Evolutionary conservation across 2,113 vertebrate species (phyloP).

Genomic region (Neofelis nebulosa): DNA sequence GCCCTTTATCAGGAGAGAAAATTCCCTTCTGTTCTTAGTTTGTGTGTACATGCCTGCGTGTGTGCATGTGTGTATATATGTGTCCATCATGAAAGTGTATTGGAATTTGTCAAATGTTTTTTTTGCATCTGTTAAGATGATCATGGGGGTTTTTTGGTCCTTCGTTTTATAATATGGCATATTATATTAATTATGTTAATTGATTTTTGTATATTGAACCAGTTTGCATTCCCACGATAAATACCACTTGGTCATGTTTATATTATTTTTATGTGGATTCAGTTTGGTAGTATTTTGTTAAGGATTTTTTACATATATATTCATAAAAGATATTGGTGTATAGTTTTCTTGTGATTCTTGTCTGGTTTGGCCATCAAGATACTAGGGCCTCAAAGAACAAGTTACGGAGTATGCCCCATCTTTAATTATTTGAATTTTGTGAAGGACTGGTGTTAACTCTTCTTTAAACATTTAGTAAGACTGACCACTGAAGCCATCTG

Average conservation of each 20-base stretch:
- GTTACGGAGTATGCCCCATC: background rate
- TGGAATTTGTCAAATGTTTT: background rate
- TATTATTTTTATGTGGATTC: background rate
- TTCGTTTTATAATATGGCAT: background rate
- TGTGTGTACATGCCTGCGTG: background rate
- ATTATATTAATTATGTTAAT: background rate
- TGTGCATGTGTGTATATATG: background rate
- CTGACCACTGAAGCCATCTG: background rate
- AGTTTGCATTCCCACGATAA: background rate
- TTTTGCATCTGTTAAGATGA: background rate
- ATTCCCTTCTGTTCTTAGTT: background rate
- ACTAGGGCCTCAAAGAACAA: background rate
- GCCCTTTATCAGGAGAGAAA: background rate
- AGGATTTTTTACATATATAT: background rate
- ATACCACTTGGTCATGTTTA: background rate
- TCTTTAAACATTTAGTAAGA: background rate
- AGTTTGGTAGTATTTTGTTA: background rate
- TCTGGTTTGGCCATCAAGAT: background rate
- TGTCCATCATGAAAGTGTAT: background rate
- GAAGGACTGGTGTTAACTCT: background rate
- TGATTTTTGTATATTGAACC: background rate
- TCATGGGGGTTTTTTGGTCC: background rate
- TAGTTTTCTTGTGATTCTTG: background rate
- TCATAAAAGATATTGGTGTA: background rate
- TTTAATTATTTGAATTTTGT: background rate